Conservation (phyloP, 2,113 vertebrate genomes). For the Burhinus bistriatus region DNA sequence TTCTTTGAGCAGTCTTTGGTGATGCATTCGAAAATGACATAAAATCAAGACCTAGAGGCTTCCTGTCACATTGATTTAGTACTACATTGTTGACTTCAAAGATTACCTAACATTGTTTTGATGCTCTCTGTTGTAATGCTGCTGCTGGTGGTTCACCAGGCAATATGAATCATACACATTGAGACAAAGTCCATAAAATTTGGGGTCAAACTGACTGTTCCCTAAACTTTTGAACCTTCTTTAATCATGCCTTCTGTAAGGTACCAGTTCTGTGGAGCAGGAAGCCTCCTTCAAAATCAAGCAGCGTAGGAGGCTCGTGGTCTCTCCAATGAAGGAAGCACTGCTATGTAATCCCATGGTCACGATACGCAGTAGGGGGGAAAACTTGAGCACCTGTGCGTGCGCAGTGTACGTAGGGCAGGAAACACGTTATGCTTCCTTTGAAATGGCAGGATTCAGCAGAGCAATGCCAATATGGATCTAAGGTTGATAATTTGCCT, state of each 20-base stretch:
- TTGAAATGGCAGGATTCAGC: not conserved
- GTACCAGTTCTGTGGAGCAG: not conserved
- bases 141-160: not conserved
- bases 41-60: conserved; percentile 6
- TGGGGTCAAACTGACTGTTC: not conserved
- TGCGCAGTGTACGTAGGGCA: not conserved
- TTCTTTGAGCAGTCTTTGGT: not conserved
- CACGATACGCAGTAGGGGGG: rapidly evolving
- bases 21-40: not conserved
- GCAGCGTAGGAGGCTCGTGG: rapidly evolving
- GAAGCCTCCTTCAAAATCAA: not conserved
- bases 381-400: not conserved
- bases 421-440: not conserved
- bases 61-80: not conserved
- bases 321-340: not conserved
- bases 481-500: not conserved
- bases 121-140: not conserved
- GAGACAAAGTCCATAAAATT: not conserved
- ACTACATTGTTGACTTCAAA: not conserved
- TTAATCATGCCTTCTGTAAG: not conserved
- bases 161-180: not conserved
- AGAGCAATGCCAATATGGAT: not conserved
- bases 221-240: not conserved
- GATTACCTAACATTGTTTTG: not conserved
- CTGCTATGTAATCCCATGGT: not conserved